Evolutionary conservation across 1,140 invertebrate genomes (phyloP), one percentile per base, ranked within the genome.

Genomic region (Dendrolimus kikuchii): DNA sequence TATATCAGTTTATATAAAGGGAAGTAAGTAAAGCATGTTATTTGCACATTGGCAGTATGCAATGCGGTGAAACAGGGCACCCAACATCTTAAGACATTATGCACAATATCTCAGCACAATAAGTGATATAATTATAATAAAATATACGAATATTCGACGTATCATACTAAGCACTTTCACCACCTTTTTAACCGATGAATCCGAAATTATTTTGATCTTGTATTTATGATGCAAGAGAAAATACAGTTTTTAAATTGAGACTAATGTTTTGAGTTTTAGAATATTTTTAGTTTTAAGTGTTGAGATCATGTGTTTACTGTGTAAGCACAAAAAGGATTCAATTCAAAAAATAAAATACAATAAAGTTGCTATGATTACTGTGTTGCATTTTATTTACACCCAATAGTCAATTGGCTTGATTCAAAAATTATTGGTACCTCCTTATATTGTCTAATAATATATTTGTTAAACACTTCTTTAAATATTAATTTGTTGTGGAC

Each of bases 231-330:
- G 59, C 68, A 68, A 71, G 67, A 55, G 62, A 70, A 61, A 65
- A 74, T 68, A 81, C 74, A 61, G 70, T 78, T 81, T 77, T 80
- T 49, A 71, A 71, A 56, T 77, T 66, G 69, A 57, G 51, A 74
- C 73, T 71, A 63, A 60, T 60, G 67, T 72, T 84, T 84, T 84
- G 68, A 73, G 79, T 83, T 75, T 75, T 78, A 86, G 81, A 81
- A 81, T 81, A 87, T 88, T 89, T 89, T 89, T 89, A 90, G 88
- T 89, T 89, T 64, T 90, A 90, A 89, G 88, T 90, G 89, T 90
- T 90, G 87, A 89, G 86, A 77, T 81, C 81, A 83, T 83, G 89
- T 90, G 89, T 89, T 90, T 90, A 90, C 90, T 90, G 87, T 90
- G 90, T 90, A 90, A 90, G 89, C 90, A 88, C 79, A 68, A 87